phyloP scores from a whole-genome alignment of 2,888 invertebrate genomes.

The Bellardia bayeri region DNA sequence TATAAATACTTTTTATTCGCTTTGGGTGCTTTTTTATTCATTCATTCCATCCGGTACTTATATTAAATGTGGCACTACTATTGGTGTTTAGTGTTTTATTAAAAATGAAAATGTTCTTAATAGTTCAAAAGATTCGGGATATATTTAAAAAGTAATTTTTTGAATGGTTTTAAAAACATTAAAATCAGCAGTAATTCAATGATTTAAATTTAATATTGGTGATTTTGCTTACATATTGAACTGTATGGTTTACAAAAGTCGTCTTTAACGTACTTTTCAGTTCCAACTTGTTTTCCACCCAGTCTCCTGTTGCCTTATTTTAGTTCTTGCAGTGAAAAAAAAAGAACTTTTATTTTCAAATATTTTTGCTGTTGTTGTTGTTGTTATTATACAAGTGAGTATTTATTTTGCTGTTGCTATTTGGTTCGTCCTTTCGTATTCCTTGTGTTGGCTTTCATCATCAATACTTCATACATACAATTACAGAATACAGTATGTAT shows the following conservation, averaged over 20 bases:
- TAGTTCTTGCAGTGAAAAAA: constrained; percentile 12
- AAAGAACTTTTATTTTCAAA: constrained; percentile 53
- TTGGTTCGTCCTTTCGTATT: constrained; percentile 53
- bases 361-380: neutral
- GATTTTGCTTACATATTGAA: too few species aligned
- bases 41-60: constrained; percentile 24
- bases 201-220: neutral
- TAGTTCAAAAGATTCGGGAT: too few species aligned
- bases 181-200: too few species aligned
- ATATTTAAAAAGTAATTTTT: too few species aligned
- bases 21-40: constrained; percentile 57
- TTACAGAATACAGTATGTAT: neutral
- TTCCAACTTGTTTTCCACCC: neutral
- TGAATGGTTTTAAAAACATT: too few species aligned
- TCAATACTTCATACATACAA: constrained; percentile 29
- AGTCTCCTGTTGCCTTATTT: constrained; percentile 48
- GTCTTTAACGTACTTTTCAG: neutral
- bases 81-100: constrained; percentile 45
- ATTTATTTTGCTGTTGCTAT: constrained; percentile 50
- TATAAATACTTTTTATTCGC: constrained; percentile 59
- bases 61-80: constrained; percentile 20
- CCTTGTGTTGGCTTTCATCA: constrained; percentile 55
- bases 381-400: constrained; percentile 33
- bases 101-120: constrained; percentile 7
- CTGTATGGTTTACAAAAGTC: neutral